phyloP scores from a whole-genome alignment of 1,140 invertebrate species.

The Oedothorax gibbosus region DNA sequence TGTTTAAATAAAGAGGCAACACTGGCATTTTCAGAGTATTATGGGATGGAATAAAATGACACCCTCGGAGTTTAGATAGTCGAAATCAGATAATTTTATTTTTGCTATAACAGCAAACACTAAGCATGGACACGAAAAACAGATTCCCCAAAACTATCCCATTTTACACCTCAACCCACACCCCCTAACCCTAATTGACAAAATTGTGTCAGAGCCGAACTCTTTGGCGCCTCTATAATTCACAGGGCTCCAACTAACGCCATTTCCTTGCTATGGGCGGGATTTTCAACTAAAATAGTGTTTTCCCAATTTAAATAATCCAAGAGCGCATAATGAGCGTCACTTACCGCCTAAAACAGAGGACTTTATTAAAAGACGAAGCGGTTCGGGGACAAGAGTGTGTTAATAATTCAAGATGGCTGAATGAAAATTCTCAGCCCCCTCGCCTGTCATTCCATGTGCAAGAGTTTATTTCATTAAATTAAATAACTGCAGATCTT shows the following conservation, averaged over 20 bases:
- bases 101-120: no score
- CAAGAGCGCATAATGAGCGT: slow-evolving; percentile 14
- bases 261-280: slow-evolving; percentile 16
- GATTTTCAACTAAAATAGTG: slow-evolving; percentile 34
- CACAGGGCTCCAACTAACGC: slow-evolving; percentile 16
- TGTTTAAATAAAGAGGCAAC: no score
- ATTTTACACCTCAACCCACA: slow-evolving; percentile 2
- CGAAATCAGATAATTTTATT: no score
- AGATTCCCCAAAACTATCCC: not conserved
- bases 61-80: no score
- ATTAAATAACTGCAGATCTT: slow-evolving; percentile 7
- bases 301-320: slow-evolving; percentile 53
- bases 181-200: slow-evolving; percentile 40
- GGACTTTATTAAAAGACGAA: slow-evolving; percentile 36
- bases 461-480: slow-evolving; percentile 27
- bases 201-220: slow-evolving; percentile 36
- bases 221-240: slow-evolving; percentile 32
- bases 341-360: not conserved
- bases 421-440: slow-evolving; percentile 46
- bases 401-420: slow-evolving; percentile 44
- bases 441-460: not conserved
- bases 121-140: not conserved
- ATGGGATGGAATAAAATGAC: no score
- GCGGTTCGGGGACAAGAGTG: slow-evolving; percentile 1
- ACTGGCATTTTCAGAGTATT: no score